A percentile compares a stretch with the other conserved stretches of the same genome.
Evolutionary conservation across 2,888 invertebrate species (phyloP).

Genomic region (Trypoxylon attenuatum): DNA sequence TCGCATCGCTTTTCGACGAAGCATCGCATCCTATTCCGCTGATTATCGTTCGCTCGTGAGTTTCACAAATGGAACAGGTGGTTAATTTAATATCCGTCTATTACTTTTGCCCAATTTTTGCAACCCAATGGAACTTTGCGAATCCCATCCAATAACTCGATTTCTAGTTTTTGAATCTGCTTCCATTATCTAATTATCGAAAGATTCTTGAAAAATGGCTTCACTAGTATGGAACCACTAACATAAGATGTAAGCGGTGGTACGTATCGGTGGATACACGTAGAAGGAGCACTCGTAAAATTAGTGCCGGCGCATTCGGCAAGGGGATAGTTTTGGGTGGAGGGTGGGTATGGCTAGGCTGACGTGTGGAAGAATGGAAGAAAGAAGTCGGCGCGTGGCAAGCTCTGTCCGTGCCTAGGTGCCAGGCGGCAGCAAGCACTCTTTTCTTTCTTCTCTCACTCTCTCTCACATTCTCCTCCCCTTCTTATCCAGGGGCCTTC

Average conservation of each 20-base stretch:
- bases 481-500: too few species aligned
- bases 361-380: constrained; percentile 10
- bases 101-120: too few species aligned
- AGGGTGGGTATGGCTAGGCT: not conserved
- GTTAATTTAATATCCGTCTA: constrained; percentile 32
- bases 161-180: too few species aligned
- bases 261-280: not conserved
- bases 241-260: too few species aligned
- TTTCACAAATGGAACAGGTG: constrained; percentile 23
- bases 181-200: too few species aligned
- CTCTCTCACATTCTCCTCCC: too few species aligned
- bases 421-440: not conserved
- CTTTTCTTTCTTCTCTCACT: too few species aligned
- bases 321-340: too few species aligned
- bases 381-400: not conserved
- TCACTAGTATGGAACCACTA: too few species aligned
- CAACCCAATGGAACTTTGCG: too few species aligned
- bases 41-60: not conserved
- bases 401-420: not conserved
- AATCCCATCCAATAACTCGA: not conserved
- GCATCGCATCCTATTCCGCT: not conserved
- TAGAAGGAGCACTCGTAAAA: not conserved
- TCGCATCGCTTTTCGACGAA: not conserved
- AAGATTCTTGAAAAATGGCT: too few species aligned
- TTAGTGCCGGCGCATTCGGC: not conserved